A percentile compares a stretch with the other conserved stretches of the same genome.
phyloP scores from a whole-genome alignment of 2,113 vertebrate genomes.

The Epinephelus cyanopodus region DNA sequence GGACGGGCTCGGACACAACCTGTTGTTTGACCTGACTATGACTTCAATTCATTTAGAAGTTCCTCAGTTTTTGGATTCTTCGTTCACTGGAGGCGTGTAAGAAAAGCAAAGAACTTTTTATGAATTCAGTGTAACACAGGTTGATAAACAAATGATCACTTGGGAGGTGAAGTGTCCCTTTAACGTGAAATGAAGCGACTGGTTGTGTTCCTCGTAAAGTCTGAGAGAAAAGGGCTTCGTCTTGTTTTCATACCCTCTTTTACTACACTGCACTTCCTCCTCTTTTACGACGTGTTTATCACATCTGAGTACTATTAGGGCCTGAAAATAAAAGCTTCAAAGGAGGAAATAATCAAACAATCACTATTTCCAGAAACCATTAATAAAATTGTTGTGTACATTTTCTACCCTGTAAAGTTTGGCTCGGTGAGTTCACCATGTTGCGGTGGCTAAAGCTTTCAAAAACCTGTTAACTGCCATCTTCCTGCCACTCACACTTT shows the following conservation, averaged over 20 bases:
- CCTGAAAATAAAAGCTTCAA: not conserved
- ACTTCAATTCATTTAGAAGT: too few relatives aligned
- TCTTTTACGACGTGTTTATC: not conserved
- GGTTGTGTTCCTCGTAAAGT: constrained; percentile 2
- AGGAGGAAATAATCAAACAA: not conserved
- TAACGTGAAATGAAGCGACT: too few relatives aligned
- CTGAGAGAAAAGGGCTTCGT: not conserved
- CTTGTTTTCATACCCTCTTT: not conserved
- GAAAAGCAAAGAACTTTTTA: too few relatives aligned
- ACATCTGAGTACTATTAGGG: not conserved
- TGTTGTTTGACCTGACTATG: constrained; percentile 25
- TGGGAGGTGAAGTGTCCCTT: too few relatives aligned
- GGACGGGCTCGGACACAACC: not conserved
- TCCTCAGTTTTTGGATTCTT: too few relatives aligned
- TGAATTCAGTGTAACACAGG: too few relatives aligned
- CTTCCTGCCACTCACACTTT: constrained; percentile 20
- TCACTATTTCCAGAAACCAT: not conserved
- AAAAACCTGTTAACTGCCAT: constrained; percentile 4
- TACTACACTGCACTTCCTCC: not conserved
- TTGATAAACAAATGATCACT: too few relatives aligned
- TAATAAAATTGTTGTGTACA: not conserved
- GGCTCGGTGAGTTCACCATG: not conserved
- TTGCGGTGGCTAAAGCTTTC: not conserved
- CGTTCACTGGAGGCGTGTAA: too few relatives aligned
- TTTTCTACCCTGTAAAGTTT: not conserved